These are phyloP conservation scores for Actinia tenebrosa DNA, from an alignment of 64 coral and sea anemone species.

Conservation along the genomic window DNA sequence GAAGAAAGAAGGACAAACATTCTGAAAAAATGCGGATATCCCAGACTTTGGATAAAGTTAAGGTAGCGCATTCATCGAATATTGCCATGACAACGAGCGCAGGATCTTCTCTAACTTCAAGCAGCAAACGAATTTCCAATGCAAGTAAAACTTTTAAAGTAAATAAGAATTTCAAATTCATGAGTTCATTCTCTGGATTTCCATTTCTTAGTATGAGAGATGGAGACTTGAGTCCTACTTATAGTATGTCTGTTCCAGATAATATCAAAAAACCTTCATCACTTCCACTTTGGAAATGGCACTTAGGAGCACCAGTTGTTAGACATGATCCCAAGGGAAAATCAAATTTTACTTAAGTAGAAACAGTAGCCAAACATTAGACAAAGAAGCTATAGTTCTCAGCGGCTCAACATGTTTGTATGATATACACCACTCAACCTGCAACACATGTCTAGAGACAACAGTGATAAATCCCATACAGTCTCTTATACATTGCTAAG, in stretches of 20 bases:
- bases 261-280: not conserved
- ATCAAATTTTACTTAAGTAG: not conserved
- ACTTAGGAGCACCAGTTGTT: slow-evolving; percentile 28
- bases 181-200: slow-evolving; percentile 30
- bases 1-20: not conserved
- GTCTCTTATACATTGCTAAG: not conserved
- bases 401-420: not conserved
- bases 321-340: not conserved
- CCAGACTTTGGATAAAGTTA: not conserved
- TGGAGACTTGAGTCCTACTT: slow-evolving; percentile 31
- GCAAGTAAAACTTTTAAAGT: slow-evolving; percentile 31
- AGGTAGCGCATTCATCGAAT: not conserved
- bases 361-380: not conserved
- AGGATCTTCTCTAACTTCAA: not conserved
- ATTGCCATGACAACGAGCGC: not conserved
- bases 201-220: slow-evolving; percentile 23
- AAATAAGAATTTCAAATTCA: slow-evolving; percentile 44
- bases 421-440: not conserved
- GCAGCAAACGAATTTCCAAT: not conserved
- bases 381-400: not conserved
- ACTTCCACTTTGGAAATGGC: slow-evolving; percentile 46
- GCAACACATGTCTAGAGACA: not conserved
- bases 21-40: not conserved
- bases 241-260: slow-evolving; percentile 16
- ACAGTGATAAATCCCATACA: not conserved